Evolutionary conservation across 1,140 invertebrate species (phyloP).

Genomic region (Brachionus sp.): DNA sequence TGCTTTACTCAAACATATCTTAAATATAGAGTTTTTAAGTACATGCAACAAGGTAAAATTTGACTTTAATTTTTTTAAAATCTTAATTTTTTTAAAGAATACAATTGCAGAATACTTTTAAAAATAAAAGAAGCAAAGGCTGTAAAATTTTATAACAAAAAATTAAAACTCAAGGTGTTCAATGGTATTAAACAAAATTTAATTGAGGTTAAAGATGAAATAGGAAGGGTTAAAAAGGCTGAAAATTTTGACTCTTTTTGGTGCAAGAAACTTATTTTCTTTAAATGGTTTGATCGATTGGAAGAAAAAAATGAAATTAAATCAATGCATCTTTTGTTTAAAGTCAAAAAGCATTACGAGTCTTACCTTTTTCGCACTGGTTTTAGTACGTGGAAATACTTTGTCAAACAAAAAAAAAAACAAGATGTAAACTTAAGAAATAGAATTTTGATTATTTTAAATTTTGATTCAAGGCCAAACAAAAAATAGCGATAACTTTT

Average conservation of each 20-base stretch:
- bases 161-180: neutral
- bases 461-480: slow-evolving; percentile 13
- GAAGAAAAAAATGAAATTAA: slow-evolving; percentile 40
- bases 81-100: neutral
- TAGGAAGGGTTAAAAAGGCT: neutral
- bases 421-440: neutral
- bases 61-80: neutral
- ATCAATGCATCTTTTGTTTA: slow-evolving; percentile 25
- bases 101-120: neutral
- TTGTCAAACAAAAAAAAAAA: slow-evolving; percentile 15
- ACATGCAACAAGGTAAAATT: slow-evolving; percentile 1
- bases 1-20: slow-evolving; percentile 17
- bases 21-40: neutral
- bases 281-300: slow-evolving; percentile 7
- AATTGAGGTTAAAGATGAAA: neutral
- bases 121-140: neutral
- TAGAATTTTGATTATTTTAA: neutral
- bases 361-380: neutral
- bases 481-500: slow-evolving; percentile 6
- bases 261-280: slow-evolving; percentile 10
- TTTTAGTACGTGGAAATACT: neutral
- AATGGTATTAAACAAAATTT: neutral
- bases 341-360: slow-evolving; percentile 37
- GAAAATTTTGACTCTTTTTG: slow-evolving; percentile 25
- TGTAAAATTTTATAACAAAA: slow-evolving; percentile 9